Conservation (phyloP, 1,140 invertebrate species). For the Leptinotarsa lineolata region DNA sequence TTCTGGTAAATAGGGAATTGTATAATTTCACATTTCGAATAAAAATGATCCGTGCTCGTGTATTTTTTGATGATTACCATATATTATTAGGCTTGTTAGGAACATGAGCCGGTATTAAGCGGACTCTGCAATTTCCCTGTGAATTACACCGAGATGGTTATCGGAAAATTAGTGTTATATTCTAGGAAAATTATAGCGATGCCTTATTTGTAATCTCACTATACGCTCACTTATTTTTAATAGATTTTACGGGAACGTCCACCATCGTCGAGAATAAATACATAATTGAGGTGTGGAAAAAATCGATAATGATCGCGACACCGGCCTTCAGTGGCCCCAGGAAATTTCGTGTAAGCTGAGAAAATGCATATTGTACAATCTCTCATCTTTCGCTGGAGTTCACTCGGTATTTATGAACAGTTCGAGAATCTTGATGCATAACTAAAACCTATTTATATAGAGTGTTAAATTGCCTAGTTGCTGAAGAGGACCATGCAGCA, state of each 20-base stretch:
- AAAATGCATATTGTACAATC: background rate
- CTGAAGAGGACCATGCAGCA: too few relatives aligned
- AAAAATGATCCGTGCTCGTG: slow-evolving; percentile 7
- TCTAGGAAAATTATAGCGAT: slow-evolving; percentile 22
- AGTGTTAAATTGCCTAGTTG: too few relatives aligned
- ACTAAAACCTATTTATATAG: too few relatives aligned
- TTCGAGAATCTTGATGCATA: too few relatives aligned
- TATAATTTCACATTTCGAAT: slow-evolving; percentile 13
- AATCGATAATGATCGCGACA: slow-evolving; percentile 5
- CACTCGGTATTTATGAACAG: too few relatives aligned
- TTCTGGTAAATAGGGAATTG: slow-evolving; percentile 8
- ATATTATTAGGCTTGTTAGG: slow-evolving; percentile 22
- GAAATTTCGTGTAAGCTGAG: background rate
- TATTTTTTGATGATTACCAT: background rate
- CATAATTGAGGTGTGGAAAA: slow-evolving; percentile 8
- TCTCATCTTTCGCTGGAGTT: background rate
- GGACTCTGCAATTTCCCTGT: slow-evolving; percentile 18
- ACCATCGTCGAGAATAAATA: background rate
- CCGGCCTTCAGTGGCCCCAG: background rate
- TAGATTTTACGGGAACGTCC: slow-evolving; percentile 4
- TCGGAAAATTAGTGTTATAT: slow-evolving; percentile 22
- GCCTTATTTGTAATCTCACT: slow-evolving; percentile 21
- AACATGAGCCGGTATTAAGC: slow-evolving; percentile 16
- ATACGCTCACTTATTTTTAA: slow-evolving; percentile 13
- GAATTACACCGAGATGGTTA: slow-evolving; percentile 16